Base-by-base conservation (phyloP, 64 coral and sea anemone species). In the Pachyseris speciosa region DNA sequence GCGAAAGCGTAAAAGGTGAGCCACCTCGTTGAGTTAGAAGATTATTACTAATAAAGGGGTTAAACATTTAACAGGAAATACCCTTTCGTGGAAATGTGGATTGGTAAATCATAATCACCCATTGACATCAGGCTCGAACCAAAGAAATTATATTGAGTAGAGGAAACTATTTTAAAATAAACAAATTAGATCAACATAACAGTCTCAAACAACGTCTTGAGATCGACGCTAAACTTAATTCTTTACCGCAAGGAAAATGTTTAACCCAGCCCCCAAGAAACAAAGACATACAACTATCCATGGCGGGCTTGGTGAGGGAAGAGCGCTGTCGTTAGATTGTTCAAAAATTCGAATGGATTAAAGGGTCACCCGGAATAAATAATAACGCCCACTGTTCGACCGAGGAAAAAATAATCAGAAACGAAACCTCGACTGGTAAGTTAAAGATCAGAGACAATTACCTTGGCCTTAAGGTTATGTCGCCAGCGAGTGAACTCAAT, bases 131-230 rank as follows among this genome's bases (percentile, higher is more conserved):
- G 50, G 28, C 39, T 29, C 42, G 27, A 9, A 12, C 43, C 49
- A 51, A 32, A 19, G 42, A 76, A 47, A 44, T 9, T 45, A 67
- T 45, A 75, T 27, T 1, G 41, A 61, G 19, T 10, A 31, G 9
- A 81, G 38, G 34, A 76, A 81, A 81, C 48, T 81, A 58, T 63
- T 60, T 81, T 2, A 39, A 81, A 61, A 39, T 30, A 60, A 61
- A 37, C 77, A 81, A 32, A 0, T 81, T 17, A 40, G n/a, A 27
- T 37, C 36, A 41, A 81, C 32, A 61, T 9, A 22, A 40, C 2
- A 72, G 20, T 8, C 58, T 5, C 12, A 25, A 20, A 26, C 6
- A 45, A 6, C 11, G 43, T 4, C 43, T 45, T 11, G 11, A 45
- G 11, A 6, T 45, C 4, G 43, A 4, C 43, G 43, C 43, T 45